These are phyloP conservation scores for Gymnoscelis rufifasciata DNA, from an alignment of 2,888 invertebrate genomes.

Conservation along the genomic window DNA sequence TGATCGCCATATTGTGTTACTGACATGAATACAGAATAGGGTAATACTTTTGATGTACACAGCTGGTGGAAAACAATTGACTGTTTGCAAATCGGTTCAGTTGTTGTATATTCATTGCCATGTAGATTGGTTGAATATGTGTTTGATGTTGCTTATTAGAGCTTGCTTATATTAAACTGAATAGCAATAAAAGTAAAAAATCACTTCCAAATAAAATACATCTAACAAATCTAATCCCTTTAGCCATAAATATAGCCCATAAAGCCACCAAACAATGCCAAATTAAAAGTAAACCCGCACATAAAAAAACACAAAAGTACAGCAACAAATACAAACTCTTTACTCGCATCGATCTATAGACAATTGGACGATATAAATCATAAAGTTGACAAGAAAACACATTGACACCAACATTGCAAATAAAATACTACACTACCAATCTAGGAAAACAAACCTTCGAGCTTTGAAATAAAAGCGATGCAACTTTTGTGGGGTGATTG, in stretches of 20 bases:
- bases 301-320: conserved; percentile 53
- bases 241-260: conserved; percentile 59
- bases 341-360: conserved; percentile 72
- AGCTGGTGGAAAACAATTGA: conserved; percentile 68
- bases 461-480: conserved; percentile 21
- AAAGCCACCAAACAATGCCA: conserved; percentile 67
- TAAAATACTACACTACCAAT: conserved; percentile 11
- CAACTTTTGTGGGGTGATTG: neutral
- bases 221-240: no score
- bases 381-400: conserved; percentile 73
- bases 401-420: conserved; percentile 37
- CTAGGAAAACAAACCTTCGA: conserved; percentile 33
- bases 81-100: conserved; percentile 65
- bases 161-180: no score
- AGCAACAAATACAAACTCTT: conserved; percentile 69
- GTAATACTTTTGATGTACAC: conserved; percentile 65
- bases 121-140: no score
- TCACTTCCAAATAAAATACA: no score
- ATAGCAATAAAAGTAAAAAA: no score
- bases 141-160: no score
- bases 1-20: conserved; percentile 57
- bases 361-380: conserved; percentile 73
- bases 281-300: conserved; percentile 71
- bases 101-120: no score
- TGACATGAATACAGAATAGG: conserved; percentile 63